Evolutionary conservation across 2,888 invertebrate genomes (phyloP).

Genomic region (Agrotis segetum): DNA sequence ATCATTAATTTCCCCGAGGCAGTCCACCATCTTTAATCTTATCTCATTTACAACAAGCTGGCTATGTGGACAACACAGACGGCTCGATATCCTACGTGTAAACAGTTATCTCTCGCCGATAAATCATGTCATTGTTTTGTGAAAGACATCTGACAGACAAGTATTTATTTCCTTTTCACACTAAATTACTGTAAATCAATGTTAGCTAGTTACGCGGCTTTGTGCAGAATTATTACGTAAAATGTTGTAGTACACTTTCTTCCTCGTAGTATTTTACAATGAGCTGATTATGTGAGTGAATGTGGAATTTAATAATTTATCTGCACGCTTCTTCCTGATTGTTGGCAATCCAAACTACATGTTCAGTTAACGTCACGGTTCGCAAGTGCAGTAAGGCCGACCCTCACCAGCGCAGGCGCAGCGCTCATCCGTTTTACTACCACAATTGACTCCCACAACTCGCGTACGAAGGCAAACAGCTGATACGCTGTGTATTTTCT

Average conservation of each 20-base stretch:
- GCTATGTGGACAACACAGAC: slow-evolving; percentile 52
- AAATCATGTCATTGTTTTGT: slow-evolving; percentile 75
- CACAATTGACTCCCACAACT: slow-evolving; percentile 46
- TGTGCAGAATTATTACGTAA: slow-evolving; percentile 52
- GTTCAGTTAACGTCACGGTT: slow-evolving; percentile 26
- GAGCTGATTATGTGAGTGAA: slow-evolving; percentile 53
- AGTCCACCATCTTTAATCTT: slow-evolving; percentile 55
- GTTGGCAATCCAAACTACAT: slow-evolving; percentile 20
- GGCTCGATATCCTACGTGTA: slow-evolving; percentile 66
- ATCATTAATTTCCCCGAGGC: slow-evolving; percentile 36
- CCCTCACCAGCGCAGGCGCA: slow-evolving; percentile 17
- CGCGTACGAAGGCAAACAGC: slow-evolving; percentile 51
- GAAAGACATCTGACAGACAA: slow-evolving; percentile 72
- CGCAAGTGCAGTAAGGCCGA: slow-evolving; percentile 11
- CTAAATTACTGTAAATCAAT: slow-evolving; percentile 63
- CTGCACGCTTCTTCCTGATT: slow-evolving; percentile 43
- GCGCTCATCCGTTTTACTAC: slow-evolving; percentile 43
- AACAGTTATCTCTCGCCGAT: slow-evolving; percentile 72
- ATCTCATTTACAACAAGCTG: slow-evolving; percentile 55
- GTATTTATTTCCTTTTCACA: slow-evolving; percentile 73
- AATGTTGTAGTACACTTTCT: slow-evolving; percentile 54
- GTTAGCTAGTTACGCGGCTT: slow-evolving; percentile 41
- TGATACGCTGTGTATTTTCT: slow-evolving; percentile 56
- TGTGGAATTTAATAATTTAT: slow-evolving; percentile 45
- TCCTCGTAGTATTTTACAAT: slow-evolving; percentile 41